A percentile compares a stretch with the other conserved stretches of the same genome.
phyloP scores from a whole-genome alignment of 2,797 vertebrate genomes.

The Basileuterus tristriatus region DNA sequence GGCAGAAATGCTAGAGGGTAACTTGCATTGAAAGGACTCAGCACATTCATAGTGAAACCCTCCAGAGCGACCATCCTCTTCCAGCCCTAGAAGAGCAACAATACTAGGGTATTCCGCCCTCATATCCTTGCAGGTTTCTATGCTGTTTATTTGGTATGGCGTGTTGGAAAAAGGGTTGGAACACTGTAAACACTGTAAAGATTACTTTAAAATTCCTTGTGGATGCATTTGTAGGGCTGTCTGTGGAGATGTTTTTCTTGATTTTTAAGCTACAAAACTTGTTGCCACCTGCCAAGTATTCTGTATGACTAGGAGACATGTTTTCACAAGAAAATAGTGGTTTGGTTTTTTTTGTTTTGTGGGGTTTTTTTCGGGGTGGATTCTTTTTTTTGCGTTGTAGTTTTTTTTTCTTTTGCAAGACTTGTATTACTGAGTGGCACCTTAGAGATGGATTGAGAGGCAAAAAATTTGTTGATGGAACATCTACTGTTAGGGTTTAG shows the following conservation, averaged over 20 bases:
- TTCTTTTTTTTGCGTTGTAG: neutral
- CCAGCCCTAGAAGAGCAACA: neutral
- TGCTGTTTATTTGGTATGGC: neutral
- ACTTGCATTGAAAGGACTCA: neutral
- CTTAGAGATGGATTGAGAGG: neutral
- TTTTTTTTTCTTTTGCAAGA: constrained; percentile 4
- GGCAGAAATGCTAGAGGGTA: neutral
- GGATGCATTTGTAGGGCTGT: neutral
- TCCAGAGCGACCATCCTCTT: neutral
- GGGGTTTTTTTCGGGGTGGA: neutral
- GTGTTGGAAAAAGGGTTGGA: neutral
- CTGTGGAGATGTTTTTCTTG: neutral
- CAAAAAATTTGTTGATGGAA: neutral
- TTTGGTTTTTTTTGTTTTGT: neutral
- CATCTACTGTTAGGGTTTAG: neutral
- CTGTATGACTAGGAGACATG: neutral
- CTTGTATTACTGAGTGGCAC: neutral
- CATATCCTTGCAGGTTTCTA: neutral
- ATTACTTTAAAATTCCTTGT: neutral
- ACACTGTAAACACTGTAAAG: neutral
- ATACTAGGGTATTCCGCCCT: neutral
- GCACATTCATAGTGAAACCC: neutral
- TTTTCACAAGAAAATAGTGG: neutral
- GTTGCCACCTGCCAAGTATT: neutral
- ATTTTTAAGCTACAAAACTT: neutral